Evolutionary conservation across 2,113 vertebrate species (phyloP).

Genomic region (Stegostoma tigrinum): DNA sequence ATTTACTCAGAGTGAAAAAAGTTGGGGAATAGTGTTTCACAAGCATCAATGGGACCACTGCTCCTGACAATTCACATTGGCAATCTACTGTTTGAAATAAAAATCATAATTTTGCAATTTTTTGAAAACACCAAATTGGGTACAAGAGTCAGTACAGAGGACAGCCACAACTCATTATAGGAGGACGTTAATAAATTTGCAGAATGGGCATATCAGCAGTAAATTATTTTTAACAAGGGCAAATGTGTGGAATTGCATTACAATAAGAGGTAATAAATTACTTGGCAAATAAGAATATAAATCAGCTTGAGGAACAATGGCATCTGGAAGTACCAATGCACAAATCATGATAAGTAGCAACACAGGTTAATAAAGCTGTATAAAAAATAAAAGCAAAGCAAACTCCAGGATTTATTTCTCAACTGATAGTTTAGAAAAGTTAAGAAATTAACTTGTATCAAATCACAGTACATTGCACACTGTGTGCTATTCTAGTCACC

Average conservation of each 20-base stretch:
- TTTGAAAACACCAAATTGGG: not conserved
- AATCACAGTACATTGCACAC: too few species aligned
- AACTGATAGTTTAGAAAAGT: too few species aligned
- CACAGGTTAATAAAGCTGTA: too few species aligned
- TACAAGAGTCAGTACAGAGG: not conserved
- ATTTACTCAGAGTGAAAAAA: not conserved
- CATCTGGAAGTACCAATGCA: too few species aligned
- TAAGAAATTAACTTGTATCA: too few species aligned
- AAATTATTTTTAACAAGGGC: not conserved
- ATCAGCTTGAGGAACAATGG: not conserved
- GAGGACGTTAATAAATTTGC: not conserved
- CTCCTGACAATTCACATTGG: not conserved
- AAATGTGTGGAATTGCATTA: not conserved
- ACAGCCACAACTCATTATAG: not conserved
- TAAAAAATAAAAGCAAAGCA: too few species aligned
- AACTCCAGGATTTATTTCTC: too few species aligned
- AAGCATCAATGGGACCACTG: not conserved
- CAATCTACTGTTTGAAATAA: not conserved
- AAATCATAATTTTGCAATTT: not conserved
- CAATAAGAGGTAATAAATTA: not conserved
- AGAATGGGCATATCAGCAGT: not conserved
- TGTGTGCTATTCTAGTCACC: too few species aligned
- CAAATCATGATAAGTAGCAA: too few species aligned
- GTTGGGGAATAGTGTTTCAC: not conserved
- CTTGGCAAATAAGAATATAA: not conserved